Conservation (phyloP, 1,140 invertebrate species). For the Bombus huntii region DNA sequence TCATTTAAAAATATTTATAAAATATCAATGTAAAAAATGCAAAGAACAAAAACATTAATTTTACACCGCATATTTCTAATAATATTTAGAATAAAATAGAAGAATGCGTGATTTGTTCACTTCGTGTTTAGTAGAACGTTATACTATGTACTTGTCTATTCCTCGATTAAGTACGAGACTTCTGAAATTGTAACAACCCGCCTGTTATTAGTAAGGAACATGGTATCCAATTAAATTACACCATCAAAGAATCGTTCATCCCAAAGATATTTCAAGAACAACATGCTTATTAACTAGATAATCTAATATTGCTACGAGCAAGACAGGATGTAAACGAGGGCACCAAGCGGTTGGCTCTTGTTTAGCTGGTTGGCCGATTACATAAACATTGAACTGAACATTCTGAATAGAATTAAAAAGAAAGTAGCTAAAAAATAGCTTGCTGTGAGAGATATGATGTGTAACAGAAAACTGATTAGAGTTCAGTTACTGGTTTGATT, state of each 20-base stretch:
- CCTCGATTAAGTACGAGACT: background rate
- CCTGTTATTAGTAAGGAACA: conserved; percentile 40
- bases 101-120: no score
- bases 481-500: conserved; percentile 29
- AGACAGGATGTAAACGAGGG: conserved; percentile 54
- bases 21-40: no score
- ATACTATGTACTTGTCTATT: no score
- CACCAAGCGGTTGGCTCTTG: conserved; percentile 57
- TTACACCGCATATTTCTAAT: no score
- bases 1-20: no score
- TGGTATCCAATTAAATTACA: conserved; percentile 28
- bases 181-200: background rate
- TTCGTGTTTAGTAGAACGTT: background rate
- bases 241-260: conserved; percentile 67
- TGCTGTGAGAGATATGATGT: conserved; percentile 33
- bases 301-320: conserved; percentile 61
- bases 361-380: conserved; percentile 55
- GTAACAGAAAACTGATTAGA: conserved; percentile 29
- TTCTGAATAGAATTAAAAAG: conserved; percentile 28
- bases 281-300: conserved; percentile 61
- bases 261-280: conserved; percentile 52
- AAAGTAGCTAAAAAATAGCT: conserved; percentile 36
- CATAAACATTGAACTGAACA: conserved; percentile 36
- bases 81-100: no score
- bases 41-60: no score